Conservation (phyloP, 2,113 vertebrate genomes). For the Nematolebias whitei region DNA sequence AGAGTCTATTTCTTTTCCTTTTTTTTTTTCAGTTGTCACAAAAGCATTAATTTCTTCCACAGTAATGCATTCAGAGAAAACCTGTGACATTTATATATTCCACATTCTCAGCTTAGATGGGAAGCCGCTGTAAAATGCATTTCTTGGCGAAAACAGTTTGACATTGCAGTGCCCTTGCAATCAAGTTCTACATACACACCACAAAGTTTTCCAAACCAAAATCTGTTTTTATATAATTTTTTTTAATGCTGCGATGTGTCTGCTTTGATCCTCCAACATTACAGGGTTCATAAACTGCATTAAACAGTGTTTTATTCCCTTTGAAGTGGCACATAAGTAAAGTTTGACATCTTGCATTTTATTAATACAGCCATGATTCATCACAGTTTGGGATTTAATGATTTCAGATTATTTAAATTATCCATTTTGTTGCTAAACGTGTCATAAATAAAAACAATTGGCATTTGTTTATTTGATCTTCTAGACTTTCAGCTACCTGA, state of each 20-base stretch:
- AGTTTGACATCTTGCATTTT: conserved; percentile 34
- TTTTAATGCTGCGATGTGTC: neutral
- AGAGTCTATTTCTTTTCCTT: conserved; percentile 22
- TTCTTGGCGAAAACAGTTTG: conserved; percentile 58
- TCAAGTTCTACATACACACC: conserved; percentile 51
- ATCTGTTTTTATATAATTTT: neutral
- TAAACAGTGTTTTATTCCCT: conserved; percentile 36
- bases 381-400: neutral
- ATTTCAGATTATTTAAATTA: neutral
- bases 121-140: conserved; percentile 62
- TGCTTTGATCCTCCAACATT: conserved; percentile 55
- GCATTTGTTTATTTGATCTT: too few relatives aligned
- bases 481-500: too few relatives aligned
- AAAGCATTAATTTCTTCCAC: conserved; percentile 60
- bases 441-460: neutral
- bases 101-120: conserved; percentile 54
- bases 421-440: neutral
- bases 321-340: conserved; percentile 50
- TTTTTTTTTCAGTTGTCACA: conserved; percentile 41
- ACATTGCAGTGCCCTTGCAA: conserved; percentile 67
- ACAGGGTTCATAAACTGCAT: conserved; percentile 46
- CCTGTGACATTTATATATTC: conserved; percentile 69
- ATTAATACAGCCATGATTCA: neutral
- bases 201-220: conserved; percentile 50
- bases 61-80: conserved; percentile 67